Conservation (phyloP, 2,797 vertebrate genomes). For the Percopsis omiscomaycus region DNA sequence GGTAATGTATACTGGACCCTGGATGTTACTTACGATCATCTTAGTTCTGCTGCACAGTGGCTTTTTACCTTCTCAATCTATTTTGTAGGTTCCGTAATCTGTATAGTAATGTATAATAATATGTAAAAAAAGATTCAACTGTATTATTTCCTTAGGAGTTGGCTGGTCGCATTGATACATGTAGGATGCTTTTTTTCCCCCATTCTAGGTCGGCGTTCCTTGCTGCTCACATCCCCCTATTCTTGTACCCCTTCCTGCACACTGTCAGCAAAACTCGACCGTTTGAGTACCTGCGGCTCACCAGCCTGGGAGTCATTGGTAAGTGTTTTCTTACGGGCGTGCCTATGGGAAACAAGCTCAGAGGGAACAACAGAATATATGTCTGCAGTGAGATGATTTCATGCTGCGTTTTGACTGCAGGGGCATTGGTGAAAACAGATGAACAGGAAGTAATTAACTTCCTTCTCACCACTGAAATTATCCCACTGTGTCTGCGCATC, state of each 20-base stretch:
- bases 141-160: no score
- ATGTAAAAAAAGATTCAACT: no score
- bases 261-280: slow-evolving; percentile 98
- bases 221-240: slow-evolving; percentile 77
- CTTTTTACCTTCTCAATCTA: no score
- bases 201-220: slow-evolving; percentile 84
- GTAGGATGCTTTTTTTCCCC: slow-evolving; percentile 1
- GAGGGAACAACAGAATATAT: no score
- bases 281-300: slow-evolving; percentile 95
- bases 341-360: no score
- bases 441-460: slow-evolving; percentile 99
- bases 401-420: slow-evolving; percentile 58
- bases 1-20: slow-evolving; percentile 69
- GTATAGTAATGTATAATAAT: no score
- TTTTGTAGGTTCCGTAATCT: no score
- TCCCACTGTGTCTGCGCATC: slow-evolving; percentile 95
- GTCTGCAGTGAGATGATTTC: not conserved
- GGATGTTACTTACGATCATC: no score
- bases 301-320: slow-evolving; percentile 97
- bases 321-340: not conserved
- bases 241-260: slow-evolving; percentile 95
- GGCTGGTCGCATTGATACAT: slow-evolving; percentile 5
- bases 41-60: no score
- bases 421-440: slow-evolving; percentile 96
- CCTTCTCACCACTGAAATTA: slow-evolving; percentile 96